Evolutionary conservation across 2,888 invertebrate genomes (phyloP).

Genomic region (Palloptera scutellata): DNA sequence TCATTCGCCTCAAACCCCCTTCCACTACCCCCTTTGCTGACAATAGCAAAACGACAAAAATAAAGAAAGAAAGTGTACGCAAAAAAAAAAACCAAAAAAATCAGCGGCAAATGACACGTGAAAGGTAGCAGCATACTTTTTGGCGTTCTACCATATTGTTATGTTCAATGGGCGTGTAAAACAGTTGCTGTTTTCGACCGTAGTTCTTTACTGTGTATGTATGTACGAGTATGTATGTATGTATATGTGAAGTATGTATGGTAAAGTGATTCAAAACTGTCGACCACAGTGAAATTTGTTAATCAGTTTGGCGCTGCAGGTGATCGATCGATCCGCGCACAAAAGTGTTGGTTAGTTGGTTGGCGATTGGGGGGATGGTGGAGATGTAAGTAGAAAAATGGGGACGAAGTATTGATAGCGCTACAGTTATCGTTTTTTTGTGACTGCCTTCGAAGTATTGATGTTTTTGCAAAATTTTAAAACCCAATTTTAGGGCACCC

Average conservation of each 20-base stretch:
- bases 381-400: no score
- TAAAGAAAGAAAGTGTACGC: neutral
- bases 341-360: no score
- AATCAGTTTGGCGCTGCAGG: constrained; percentile 24
- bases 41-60: neutral
- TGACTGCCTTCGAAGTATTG: no score
- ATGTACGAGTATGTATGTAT: no score
- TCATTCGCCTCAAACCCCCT: no score
- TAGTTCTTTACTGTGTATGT: neutral
- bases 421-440: no score
- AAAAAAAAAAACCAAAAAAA: neutral
- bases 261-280: constrained; percentile 4
- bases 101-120: neutral
- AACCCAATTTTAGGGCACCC: no score
- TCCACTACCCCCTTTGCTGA: neutral
- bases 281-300: constrained; percentile 24
- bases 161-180: constrained; percentile 12
- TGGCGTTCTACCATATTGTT: constrained; percentile 22
- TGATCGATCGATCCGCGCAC: neutral
- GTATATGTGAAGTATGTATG: neutral
- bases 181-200: constrained; percentile 6
- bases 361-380: no score
- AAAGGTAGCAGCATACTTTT: constrained; percentile 21
- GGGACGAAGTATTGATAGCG: no score
- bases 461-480: no score